Conservation (phyloP, 2,113 vertebrate species). For the Ophiodon elongatus region DNA sequence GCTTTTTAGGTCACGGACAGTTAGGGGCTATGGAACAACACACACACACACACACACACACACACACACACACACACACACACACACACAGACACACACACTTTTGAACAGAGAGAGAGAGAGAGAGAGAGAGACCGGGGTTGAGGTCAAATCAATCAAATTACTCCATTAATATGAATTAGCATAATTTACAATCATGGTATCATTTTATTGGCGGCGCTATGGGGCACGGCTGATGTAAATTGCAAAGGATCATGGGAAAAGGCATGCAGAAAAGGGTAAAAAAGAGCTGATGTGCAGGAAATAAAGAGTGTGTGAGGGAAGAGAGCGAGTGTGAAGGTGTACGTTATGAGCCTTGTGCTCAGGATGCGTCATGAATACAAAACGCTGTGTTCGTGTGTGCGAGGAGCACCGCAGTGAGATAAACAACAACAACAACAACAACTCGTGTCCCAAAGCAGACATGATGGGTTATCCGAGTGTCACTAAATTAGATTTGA, state of each 20-base stretch:
- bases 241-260: neutral
- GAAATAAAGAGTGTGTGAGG: neutral
- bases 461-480: no score
- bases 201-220: neutral
- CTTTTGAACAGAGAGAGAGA: neutral
- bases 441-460: no score
- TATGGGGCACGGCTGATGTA: neutral
- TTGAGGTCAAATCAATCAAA: slow-evolving; percentile 44
- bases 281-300: slow-evolving; percentile 29
- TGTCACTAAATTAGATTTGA: no score
- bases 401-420: no score
- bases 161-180: slow-evolving; percentile 3
- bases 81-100: slow-evolving; percentile 3
- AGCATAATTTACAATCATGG: slow-evolving; percentile 2
- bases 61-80: slow-evolving; percentile 19
- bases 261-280: neutral
- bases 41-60: slow-evolving; percentile 30
- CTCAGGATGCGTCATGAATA: slow-evolving; percentile 55
- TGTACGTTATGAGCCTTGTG: slow-evolving; percentile 47
- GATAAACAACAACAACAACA: no score
- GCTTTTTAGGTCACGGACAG: slow-evolving; percentile 76
- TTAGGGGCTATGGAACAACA: slow-evolving; percentile 67
- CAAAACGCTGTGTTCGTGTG: slow-evolving; percentile 56
- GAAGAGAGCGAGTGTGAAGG: neutral
- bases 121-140: slow-evolving; percentile 10